phyloP scores from a whole-genome alignment of 2,888 invertebrate genomes.

The Polia nebulosa region DNA sequence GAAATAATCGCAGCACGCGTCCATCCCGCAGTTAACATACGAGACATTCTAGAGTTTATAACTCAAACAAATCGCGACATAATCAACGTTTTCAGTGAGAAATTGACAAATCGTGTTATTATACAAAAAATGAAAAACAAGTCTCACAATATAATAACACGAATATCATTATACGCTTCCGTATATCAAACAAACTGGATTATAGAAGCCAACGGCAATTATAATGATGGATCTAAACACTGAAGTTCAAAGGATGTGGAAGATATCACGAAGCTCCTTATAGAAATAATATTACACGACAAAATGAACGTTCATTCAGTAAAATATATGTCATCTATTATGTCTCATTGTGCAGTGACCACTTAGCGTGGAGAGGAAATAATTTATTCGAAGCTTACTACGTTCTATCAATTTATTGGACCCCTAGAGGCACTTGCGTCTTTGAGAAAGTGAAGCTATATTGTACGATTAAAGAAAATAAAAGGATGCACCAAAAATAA shows the following conservation, averaged over 20 bases:
- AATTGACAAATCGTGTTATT: conserved; percentile 51
- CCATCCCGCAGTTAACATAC: not conserved
- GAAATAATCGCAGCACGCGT: conserved; percentile 4
- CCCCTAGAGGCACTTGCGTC: conserved; percentile 37
- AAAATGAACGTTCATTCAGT: conserved; percentile 78
- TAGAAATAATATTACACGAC: conserved; percentile 76
- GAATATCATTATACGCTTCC: conserved; percentile 62
- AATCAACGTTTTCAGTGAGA: conserved; percentile 15
- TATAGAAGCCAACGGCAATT: conserved; percentile 71
- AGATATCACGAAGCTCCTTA: conserved; percentile 60
- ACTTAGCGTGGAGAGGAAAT: conserved; percentile 87
- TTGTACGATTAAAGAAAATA: conserved; percentile 29
- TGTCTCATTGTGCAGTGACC: conserved; percentile 84
- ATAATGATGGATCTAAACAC: conserved; percentile 73
- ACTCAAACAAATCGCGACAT: conserved; percentile 48
- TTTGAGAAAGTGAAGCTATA: conserved; percentile 32
- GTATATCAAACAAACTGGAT: conserved; percentile 58
- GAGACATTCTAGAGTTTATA: conserved; percentile 23
- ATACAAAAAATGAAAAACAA: conserved; percentile 50
- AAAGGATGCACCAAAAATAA: conserved; percentile 22
- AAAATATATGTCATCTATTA: conserved; percentile 87
- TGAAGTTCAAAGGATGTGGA: conserved; percentile 76
- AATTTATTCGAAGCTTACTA: conserved; percentile 84
- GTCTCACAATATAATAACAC: conserved; percentile 49
- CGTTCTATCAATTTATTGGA: conserved; percentile 63